These are phyloP conservation scores for Hyppa rectilinea DNA, from an alignment of 2,888 invertebrate genomes.

Conservation along the genomic window DNA sequence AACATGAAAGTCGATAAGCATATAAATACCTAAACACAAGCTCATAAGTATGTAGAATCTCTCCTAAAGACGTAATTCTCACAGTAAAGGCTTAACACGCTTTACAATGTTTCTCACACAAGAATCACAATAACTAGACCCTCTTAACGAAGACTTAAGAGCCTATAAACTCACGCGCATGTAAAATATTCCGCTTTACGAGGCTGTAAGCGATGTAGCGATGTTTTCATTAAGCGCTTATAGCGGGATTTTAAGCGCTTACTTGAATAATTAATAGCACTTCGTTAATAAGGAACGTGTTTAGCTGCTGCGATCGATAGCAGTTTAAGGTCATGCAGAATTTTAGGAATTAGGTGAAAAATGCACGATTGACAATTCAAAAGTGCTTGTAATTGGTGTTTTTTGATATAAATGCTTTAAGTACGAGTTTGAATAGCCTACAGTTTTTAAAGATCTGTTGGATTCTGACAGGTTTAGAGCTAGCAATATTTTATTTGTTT, in stretches of 20 bases:
- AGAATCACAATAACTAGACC: slow-evolving; percentile 34
- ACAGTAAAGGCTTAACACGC: slow-evolving; percentile 5
- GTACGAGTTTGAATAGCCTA: background rate
- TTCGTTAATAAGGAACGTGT: slow-evolving; percentile 26
- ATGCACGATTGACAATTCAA: too few species aligned
- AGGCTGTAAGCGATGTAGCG: slow-evolving; percentile 40
- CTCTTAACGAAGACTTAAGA: slow-evolving; percentile 39
- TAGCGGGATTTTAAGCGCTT: slow-evolving; percentile 52
- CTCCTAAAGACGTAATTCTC: background rate
- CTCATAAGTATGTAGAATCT: background rate
- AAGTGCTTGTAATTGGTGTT: too few species aligned
- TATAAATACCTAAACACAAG: background rate
- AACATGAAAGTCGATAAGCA: background rate
- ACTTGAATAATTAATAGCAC: slow-evolving; percentile 57
- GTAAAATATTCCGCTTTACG: slow-evolving; percentile 54
- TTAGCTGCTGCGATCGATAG: slow-evolving; percentile 29
- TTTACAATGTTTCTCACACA: slow-evolving; percentile 25
- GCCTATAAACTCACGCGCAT: slow-evolving; percentile 49
- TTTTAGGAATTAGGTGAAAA: background rate
- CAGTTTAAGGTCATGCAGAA: slow-evolving; percentile 7
- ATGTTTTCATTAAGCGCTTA: slow-evolving; percentile 60
- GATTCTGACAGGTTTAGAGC: too few species aligned
- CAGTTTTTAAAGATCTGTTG: too few species aligned
- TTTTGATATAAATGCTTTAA: too few species aligned
- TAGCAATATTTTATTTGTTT: too few species aligned